Evolutionary conservation across 2,797 vertebrate species (phyloP).

Genomic region (Siniperca obscura): DNA sequence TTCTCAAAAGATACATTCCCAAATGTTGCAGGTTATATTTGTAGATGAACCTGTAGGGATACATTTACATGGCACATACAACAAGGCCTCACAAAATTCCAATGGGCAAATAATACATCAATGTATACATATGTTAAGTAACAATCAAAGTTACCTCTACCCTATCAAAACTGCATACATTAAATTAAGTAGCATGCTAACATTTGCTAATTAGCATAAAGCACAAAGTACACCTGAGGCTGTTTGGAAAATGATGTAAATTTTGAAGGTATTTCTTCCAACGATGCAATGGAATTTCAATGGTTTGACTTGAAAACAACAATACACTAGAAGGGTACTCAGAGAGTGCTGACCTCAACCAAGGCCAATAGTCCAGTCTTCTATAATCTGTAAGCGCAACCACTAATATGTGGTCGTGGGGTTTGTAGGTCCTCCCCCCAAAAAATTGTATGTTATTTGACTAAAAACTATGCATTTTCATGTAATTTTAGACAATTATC

Average conservation of each 20-base stretch:
- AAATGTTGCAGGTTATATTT: no score
- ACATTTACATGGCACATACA: background rate
- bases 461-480: no score
- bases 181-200: background rate
- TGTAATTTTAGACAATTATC: no score
- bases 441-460: no score
- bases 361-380: no score
- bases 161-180: background rate
- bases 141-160: background rate
- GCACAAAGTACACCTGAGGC: background rate
- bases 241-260: background rate
- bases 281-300: background rate
- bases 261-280: background rate
- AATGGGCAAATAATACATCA: background rate
- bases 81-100: background rate
- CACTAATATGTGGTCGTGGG: no score
- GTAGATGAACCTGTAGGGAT: background rate
- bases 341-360: no score
- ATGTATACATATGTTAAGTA: background rate
- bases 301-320: background rate
- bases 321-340: background rate
- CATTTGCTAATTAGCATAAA: background rate
- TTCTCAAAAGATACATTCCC: no score
- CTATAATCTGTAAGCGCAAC: no score
- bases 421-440: no score